A percentile compares a stretch with the other conserved stretches of the same genome.
These are phyloP conservation scores for Sebastolobus alascanus DNA, from an alignment of 2,797 vertebrate species.

Conservation along the genomic window DNA sequence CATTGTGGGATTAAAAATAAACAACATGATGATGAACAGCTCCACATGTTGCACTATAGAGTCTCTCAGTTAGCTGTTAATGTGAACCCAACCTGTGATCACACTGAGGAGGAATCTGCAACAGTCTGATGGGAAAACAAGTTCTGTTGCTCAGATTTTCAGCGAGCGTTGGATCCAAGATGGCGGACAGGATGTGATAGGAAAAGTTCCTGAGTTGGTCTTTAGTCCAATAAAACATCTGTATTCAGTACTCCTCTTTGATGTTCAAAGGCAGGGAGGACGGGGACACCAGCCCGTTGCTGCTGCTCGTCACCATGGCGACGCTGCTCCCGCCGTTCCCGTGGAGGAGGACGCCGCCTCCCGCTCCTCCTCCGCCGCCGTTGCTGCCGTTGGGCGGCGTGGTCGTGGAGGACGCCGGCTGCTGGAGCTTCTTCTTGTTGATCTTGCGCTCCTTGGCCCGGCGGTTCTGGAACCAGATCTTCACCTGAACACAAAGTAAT, in stretches of 20 bases:
- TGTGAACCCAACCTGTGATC: background rate
- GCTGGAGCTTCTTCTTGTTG: constrained; percentile 97
- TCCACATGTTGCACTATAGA: background rate
- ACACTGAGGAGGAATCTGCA: background rate
- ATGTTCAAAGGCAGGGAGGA: constrained; percentile 89
- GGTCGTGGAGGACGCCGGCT: constrained; percentile 89
- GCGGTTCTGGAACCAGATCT: constrained; percentile 99
- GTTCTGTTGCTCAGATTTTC: too few species aligned
- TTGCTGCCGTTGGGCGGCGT: constrained; percentile 76
- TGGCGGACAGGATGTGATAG: background rate
- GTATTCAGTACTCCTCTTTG: constrained; percentile 94
- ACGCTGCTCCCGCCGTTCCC: constrained; percentile 79
- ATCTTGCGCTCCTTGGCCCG: constrained; percentile 97
- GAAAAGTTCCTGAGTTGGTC: constrained; percentile 10
- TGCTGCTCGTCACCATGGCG: constrained; percentile 87
- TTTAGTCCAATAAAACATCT: constrained; percentile 3
- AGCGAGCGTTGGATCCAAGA: background rate
- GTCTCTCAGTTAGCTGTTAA: background rate
- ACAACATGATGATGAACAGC: background rate
- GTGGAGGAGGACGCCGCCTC: constrained; percentile 49
- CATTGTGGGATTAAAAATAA: background rate
- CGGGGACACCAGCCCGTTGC: constrained; percentile 85
- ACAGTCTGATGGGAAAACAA: constrained; percentile 7
- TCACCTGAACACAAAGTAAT: constrained; percentile 85
- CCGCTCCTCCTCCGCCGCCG: background rate